Conservation (phyloP, 2,888 invertebrate genomes). For the Lycocerus yunnanus region DNA sequence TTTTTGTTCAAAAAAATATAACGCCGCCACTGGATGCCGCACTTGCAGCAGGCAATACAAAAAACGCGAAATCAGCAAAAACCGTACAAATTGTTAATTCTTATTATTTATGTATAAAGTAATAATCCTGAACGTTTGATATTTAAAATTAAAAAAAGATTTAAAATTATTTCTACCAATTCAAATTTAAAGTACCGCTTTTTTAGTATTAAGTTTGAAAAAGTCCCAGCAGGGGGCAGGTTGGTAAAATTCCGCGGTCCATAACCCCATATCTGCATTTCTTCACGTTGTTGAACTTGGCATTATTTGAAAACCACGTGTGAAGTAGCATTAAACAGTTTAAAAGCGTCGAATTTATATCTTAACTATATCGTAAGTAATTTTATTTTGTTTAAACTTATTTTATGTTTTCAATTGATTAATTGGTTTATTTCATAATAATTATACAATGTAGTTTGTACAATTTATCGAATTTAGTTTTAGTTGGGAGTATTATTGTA, state of each 20-base stretch:
- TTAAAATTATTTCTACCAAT: too few species aligned
- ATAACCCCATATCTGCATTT: neutral
- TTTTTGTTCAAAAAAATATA: too few species aligned
- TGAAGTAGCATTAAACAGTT: neutral
- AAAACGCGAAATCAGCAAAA: too few species aligned
- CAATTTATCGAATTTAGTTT: neutral
- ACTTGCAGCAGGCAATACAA: too few species aligned
- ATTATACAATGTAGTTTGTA: neutral
- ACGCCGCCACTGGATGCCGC: too few species aligned
- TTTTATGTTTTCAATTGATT: neutral
- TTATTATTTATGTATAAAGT: too few species aligned
- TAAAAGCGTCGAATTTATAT: neutral
- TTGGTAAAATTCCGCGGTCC: neutral
- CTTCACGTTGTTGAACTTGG: neutral
- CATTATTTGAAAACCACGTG: neutral
- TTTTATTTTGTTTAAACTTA: neutral
- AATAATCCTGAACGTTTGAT: too few species aligned
- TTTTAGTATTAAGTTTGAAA: neutral
- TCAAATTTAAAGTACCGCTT: neutral
- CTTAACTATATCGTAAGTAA: neutral
- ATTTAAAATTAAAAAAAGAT: too few species aligned
- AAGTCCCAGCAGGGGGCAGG: neutral
- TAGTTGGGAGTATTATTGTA: neutral
- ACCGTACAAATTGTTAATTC: too few species aligned
- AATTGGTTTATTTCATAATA: neutral